Percentiles rank a stretch among this genome's conserved stretches.
These are phyloP conservation scores for Cheiracanthium punctorium DNA, from an alignment of 2,888 invertebrate species.

Conservation along the genomic window DNA sequence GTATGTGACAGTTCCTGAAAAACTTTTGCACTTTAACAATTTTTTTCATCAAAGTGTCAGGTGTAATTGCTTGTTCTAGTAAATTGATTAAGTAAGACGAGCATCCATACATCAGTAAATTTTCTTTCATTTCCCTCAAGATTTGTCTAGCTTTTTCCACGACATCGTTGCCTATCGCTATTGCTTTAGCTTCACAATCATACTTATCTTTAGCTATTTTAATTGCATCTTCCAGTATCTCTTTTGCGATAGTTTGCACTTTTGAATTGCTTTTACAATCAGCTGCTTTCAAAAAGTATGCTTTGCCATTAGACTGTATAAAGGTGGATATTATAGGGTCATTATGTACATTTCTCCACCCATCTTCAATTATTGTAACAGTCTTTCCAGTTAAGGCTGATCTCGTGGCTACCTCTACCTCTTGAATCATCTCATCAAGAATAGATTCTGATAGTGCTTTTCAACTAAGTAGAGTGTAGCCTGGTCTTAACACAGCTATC, in stretches of 20 bases:
- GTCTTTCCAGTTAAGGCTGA: too few relatives aligned
- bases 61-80: neutral
- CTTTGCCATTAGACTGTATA: neutral
- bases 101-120: neutral
- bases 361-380: slow-evolving; percentile 6
- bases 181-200: slow-evolving; percentile 2
- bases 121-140: too few relatives aligned
- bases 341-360: slow-evolving; percentile 16
- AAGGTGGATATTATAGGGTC: slow-evolving; percentile 1
- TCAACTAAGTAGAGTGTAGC: neutral
- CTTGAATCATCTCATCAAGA: neutral
- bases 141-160: too few relatives aligned
- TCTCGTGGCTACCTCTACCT: too few relatives aligned
- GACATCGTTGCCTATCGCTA: neutral
- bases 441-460: neutral
- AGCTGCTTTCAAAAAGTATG: neutral
- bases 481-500: neutral
- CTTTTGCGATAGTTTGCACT: neutral
- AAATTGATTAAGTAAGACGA: too few relatives aligned
- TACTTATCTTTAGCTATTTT: neutral
- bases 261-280: neutral
- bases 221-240: neutral
- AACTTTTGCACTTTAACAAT: neutral
- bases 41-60: neutral
- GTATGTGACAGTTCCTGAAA: neutral